Evolutionary conservation across 2,888 invertebrate genomes (phyloP).

Genomic region (Drosophila ezoana): DNA sequence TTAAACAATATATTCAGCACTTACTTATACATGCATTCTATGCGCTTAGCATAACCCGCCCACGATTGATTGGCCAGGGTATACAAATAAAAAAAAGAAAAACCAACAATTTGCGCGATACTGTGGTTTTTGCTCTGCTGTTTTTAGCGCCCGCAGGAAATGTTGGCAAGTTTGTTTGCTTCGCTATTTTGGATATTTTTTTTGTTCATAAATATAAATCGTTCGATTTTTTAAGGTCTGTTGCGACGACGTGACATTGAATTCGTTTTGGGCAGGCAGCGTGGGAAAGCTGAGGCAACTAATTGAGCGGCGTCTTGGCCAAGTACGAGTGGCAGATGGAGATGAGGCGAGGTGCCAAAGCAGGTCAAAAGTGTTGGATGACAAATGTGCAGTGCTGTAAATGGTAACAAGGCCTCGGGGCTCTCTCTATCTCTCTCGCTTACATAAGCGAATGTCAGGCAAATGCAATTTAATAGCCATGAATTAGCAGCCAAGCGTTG

Average conservation of each 20-base stretch:
- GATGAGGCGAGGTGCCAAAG: slow-evolving; percentile 19
- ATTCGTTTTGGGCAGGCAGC: slow-evolving; percentile 51
- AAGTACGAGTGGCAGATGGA: slow-evolving; percentile 3
- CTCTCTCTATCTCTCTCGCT: slow-evolving; percentile 1
- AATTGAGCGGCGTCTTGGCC: slow-evolving; percentile 34
- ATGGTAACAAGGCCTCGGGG: slow-evolving; percentile 21
- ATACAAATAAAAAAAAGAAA: neutral
- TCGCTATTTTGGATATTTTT: neutral
- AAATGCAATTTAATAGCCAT: slow-evolving; percentile 69
- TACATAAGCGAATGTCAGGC: slow-evolving; percentile 16
- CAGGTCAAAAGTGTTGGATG: slow-evolving; percentile 49
- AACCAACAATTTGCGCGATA: slow-evolving; percentile 7
- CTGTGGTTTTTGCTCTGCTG: slow-evolving; percentile 34
- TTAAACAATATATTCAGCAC: too few relatives aligned
- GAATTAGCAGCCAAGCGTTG: slow-evolving; percentile 53
- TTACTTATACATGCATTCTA: too few relatives aligned
- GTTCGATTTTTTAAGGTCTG: neutral
- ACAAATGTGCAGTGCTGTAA: slow-evolving; percentile 44
- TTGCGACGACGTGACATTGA: slow-evolving; percentile 65
- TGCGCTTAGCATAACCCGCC: neutral
- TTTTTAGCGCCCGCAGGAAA: slow-evolving; percentile 61
- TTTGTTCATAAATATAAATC: slow-evolving; percentile 6
- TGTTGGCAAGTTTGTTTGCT: slow-evolving; percentile 7
- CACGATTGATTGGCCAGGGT: neutral
- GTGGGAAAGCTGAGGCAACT: slow-evolving; percentile 60